Evolutionary conservation across 2,113 vertebrate genomes (phyloP).

Genomic region (Syngnathus floridae): DNA sequence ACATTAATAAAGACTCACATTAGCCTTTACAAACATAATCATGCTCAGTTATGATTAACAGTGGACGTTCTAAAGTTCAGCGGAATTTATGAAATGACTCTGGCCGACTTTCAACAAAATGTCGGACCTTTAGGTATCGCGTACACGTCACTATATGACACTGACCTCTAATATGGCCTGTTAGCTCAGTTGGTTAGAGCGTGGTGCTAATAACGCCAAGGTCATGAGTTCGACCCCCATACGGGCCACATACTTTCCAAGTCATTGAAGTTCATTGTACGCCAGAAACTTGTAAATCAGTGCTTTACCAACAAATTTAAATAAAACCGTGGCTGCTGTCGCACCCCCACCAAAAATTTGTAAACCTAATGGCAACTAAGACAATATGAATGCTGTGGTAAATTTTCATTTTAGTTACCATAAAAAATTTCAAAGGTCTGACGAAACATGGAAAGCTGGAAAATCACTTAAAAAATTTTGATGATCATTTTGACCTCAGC

Average conservation of each 20-base stretch:
- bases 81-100: background rate
- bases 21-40: background rate
- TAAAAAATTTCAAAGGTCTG: background rate
- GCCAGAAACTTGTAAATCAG: too few species aligned
- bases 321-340: too few species aligned
- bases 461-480: background rate
- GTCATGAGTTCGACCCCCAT: slow-evolving; percentile 70
- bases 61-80: background rate
- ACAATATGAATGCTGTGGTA: background rate
- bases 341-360: too few species aligned
- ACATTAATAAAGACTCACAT: background rate
- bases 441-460: background rate
- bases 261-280: too few species aligned
- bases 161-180: background rate
- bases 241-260: slow-evolving; percentile 43
- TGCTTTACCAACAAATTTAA: too few species aligned
- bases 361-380: too few species aligned
- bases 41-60: background rate
- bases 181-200: slow-evolving; percentile 65
- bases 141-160: too few species aligned
- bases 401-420: background rate
- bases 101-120: background rate
- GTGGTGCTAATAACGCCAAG: slow-evolving; percentile 73
- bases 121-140: too few species aligned
- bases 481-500: background rate